These are phyloP conservation scores for Poeciliopsis gracilis DNA, from an alignment of 2,797 vertebrate genomes.

Conservation along the genomic window DNA sequence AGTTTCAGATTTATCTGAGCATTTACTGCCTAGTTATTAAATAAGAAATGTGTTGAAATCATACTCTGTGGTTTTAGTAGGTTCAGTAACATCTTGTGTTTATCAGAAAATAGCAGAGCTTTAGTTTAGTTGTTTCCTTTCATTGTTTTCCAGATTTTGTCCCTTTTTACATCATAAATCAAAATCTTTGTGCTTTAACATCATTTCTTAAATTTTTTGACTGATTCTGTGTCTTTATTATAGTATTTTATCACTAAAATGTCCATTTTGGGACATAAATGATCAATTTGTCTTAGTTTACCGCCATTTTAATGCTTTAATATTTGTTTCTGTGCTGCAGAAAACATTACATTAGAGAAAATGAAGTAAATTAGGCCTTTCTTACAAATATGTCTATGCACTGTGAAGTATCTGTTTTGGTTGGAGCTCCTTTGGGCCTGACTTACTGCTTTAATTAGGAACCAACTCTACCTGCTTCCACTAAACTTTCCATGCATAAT, in stretches of 20 bases:
- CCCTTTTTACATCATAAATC: neutral
- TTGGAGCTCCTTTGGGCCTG: neutral
- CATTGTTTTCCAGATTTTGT: neutral
- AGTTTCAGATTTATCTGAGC: neutral
- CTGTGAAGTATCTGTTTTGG: no score
- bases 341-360: neutral
- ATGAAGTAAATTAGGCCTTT: neutral
- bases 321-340: neutral
- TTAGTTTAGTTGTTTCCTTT: neutral
- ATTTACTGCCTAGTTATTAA: neutral
- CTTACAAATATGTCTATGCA: neutral
- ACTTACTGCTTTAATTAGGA: neutral
- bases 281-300: neutral
- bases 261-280: neutral
- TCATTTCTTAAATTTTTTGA: neutral
- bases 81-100: neutral
- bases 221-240: neutral
- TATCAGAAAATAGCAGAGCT: neutral
- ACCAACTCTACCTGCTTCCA: no score
- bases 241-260: neutral
- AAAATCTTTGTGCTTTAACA: neutral
- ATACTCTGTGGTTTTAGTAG: neutral
- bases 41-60: constrained; percentile 1
- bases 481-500: no score
- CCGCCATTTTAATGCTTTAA: neutral